These are phyloP conservation scores for Hololepta plana DNA, from an alignment of 2,888 invertebrate genomes.

Conservation along the genomic window DNA sequence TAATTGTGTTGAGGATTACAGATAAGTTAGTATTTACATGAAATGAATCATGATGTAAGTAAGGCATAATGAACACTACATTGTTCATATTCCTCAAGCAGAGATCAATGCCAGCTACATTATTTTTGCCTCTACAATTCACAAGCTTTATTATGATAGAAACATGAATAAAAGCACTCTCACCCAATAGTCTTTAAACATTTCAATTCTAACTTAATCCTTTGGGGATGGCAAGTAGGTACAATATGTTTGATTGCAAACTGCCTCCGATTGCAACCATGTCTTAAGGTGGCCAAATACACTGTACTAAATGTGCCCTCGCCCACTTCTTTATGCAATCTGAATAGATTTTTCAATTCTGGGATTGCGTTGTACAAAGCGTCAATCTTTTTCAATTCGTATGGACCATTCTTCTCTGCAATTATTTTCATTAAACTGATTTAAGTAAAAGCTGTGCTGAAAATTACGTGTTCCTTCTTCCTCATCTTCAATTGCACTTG, in stretches of 20 bases:
- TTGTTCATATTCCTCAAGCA: slow-evolving; percentile 62
- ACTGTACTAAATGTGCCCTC: slow-evolving; percentile 82
- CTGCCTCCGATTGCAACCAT: slow-evolving; percentile 32
- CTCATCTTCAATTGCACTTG: too few relatives aligned
- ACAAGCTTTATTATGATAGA: slow-evolving; percentile 1
- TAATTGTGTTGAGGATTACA: slow-evolving; percentile 3
- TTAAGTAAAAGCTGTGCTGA: too few relatives aligned
- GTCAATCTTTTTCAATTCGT: too few relatives aligned
- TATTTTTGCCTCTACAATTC: slow-evolving; percentile 54
- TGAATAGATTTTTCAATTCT: slow-evolving; percentile 9
- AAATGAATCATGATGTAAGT: slow-evolving; percentile 65
- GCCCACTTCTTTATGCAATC: slow-evolving; percentile 49
- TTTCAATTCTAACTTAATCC: slow-evolving; percentile 63
- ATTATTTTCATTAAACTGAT: too few relatives aligned
- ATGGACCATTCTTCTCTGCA: too few relatives aligned
- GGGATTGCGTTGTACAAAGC: too few relatives aligned
- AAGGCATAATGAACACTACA: slow-evolving; percentile 79
- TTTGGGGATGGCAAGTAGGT: slow-evolving; percentile 67
- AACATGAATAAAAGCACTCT: slow-evolving; percentile 9
- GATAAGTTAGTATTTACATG: slow-evolving; percentile 41
- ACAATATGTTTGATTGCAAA: slow-evolving; percentile 78
- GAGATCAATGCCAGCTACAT: slow-evolving; percentile 65
- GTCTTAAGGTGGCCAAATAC: slow-evolving; percentile 51
- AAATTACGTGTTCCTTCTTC: too few relatives aligned
- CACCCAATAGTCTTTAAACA: slow-evolving; percentile 66